phyloP scores from a whole-genome alignment of 1,140 invertebrate genomes.

The Drosophila insularis region DNA sequence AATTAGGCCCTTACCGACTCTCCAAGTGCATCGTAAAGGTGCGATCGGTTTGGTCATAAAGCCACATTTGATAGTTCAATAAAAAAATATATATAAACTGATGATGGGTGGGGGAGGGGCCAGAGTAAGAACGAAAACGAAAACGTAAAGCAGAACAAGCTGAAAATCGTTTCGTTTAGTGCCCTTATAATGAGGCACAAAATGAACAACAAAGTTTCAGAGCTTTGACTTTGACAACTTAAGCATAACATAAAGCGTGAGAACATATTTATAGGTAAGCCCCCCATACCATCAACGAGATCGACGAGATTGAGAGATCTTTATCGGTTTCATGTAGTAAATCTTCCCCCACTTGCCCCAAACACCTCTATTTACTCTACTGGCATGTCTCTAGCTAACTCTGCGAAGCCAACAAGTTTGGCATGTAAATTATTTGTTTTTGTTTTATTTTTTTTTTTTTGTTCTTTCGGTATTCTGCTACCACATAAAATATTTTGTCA shows the following conservation, averaged over 20 bases:
- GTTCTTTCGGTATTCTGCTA: slow-evolving; percentile 7
- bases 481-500: slow-evolving; percentile 48
- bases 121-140: not conserved
- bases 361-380: not conserved
- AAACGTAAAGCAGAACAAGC: slow-evolving; percentile 23
- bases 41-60: slow-evolving; percentile 31
- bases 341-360: slow-evolving; percentile 24
- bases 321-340: slow-evolving; percentile 42
- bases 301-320: slow-evolving; percentile 36
- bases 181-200: slow-evolving; percentile 56
- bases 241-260: slow-evolving; percentile 60
- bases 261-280: slow-evolving; percentile 43
- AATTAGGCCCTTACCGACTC: slow-evolving; percentile 28
- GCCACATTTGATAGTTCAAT: slow-evolving; percentile 15
- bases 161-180: slow-evolving; percentile 33
- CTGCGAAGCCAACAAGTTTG: slow-evolving; percentile 31
- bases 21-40: slow-evolving; percentile 36
- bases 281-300: not conserved
- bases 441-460: no score
- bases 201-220: slow-evolving; percentile 54
- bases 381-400: not conserved
- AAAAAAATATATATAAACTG: slow-evolving; percentile 3
- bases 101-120: not conserved
- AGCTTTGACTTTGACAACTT: slow-evolving; percentile 47
- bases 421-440: slow-evolving; percentile 44